Percentiles rank a stretch among this genome's conserved stretches.
These are phyloP conservation scores for Oasisia sp. DNA, from an alignment of 2,888 invertebrate species.

Conservation along the genomic window DNA sequence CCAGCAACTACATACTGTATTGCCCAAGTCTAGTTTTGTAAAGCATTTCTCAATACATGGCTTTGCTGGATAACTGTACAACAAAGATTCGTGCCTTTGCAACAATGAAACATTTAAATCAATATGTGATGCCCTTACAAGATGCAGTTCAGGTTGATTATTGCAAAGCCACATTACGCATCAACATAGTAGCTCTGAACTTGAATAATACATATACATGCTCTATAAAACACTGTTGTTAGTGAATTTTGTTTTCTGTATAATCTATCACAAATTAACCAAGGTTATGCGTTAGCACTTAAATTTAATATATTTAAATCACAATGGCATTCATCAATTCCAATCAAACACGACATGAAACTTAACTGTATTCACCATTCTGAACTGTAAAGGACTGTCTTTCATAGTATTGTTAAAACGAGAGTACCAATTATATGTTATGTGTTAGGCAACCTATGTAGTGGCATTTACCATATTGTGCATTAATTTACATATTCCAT, in stretches of 20 bases:
- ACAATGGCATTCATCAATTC: background rate
- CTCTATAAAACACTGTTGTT: background rate
- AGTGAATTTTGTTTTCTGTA: background rate
- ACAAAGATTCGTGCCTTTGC: background rate
- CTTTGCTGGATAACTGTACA: background rate
- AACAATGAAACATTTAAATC: background rate
- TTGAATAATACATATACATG: background rate
- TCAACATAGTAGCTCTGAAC: background rate
- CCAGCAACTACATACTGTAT: background rate
- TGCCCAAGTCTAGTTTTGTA: background rate
- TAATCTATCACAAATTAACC: background rate
- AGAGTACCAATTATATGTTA: background rate
- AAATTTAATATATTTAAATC: background rate
- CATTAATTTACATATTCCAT: background rate
- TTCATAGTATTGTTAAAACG: background rate
- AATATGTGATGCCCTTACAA: background rate
- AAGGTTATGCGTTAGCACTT: background rate
- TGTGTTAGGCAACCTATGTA: background rate
- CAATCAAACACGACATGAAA: background rate
- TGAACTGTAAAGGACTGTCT: background rate
- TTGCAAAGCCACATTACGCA: conserved; percentile 4
- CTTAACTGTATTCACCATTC: background rate
- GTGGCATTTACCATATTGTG: background rate
- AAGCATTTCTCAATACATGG: background rate
- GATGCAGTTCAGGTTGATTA: background rate